Evolutionary conservation across 1,140 invertebrate species (phyloP).

Genomic region (Panagrolaimus sp.): DNA sequence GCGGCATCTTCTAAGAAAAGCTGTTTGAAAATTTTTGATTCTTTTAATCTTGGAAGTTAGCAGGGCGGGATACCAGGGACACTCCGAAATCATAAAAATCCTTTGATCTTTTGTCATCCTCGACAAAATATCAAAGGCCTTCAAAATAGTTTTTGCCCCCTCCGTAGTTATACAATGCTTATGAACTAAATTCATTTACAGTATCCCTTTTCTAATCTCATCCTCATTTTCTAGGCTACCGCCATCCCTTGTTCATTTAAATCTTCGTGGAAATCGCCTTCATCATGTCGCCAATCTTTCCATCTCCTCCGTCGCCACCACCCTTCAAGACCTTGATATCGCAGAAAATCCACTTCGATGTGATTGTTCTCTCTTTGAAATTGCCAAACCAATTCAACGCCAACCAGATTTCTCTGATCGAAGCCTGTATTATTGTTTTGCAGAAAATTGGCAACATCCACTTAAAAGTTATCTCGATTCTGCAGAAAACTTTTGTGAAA

Average conservation of each 20-base stretch:
- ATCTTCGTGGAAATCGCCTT: conserved; percentile 1
- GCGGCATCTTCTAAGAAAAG: too few species aligned
- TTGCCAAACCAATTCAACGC: background rate
- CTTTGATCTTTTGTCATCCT: too few species aligned
- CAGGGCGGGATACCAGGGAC: too few species aligned
- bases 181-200: background rate
- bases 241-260: conserved; percentile 7
- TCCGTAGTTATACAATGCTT: too few species aligned
- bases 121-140: too few species aligned
- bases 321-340: background rate
- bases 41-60: too few species aligned
- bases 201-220: background rate
- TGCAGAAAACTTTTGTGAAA: conserved; percentile 23
- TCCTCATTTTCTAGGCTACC: background rate
- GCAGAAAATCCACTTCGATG: conserved; percentile 10
- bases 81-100: too few species aligned
- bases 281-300: background rate
- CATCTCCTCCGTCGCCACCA: background rate
- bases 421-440: conserved; percentile 37
- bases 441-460: conserved; percentile 40
- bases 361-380: background rate
- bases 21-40: too few species aligned
- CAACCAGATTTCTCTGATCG: conserved; percentile 29
- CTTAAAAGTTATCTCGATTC: conserved; percentile 29
- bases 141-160: too few species aligned